Evolutionary conservation across 1,140 invertebrate genomes (phyloP).

Genomic region (Penaeus indicus): DNA sequence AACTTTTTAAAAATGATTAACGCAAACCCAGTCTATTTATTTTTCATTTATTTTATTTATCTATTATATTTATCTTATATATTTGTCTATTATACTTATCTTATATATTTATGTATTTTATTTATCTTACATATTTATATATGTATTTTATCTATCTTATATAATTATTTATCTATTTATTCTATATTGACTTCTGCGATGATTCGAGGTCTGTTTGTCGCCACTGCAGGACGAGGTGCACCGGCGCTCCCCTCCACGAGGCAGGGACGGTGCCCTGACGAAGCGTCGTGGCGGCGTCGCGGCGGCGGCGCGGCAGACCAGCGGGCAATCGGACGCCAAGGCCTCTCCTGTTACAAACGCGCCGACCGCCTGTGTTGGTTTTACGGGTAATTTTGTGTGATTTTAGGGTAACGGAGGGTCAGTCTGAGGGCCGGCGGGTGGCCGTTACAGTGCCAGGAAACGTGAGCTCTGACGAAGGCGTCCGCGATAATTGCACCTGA

Average conservation of each 20-base stretch:
- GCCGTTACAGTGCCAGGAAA: slow-evolving; percentile 50
- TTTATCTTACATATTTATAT: too few species aligned
- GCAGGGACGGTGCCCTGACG: neutral
- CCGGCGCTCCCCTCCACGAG: neutral
- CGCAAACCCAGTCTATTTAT: too few species aligned
- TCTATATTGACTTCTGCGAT: too few species aligned
- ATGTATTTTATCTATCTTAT: too few species aligned
- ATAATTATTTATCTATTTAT: too few species aligned
- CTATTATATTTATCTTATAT: too few species aligned
- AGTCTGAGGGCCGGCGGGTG: slow-evolving; percentile 26
- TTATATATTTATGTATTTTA: too few species aligned
- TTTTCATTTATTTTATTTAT: too few species aligned
- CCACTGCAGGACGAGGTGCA: neutral
- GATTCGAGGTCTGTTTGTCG: too few species aligned
- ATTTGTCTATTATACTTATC: too few species aligned
- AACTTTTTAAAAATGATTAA: too few species aligned
- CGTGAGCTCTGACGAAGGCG: slow-evolving; percentile 4
- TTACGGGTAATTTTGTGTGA: slow-evolving; percentile 56
- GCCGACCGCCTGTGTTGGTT: slow-evolving; percentile 49
- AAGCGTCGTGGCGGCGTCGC: too few species aligned
- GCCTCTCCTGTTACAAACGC: slow-evolving; percentile 39
- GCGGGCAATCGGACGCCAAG: slow-evolving; percentile 21
- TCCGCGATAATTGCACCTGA: slow-evolving; percentile 24
- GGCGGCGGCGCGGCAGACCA: neutral
- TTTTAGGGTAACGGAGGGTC: slow-evolving; percentile 44